phyloP scores from a whole-genome alignment of 2,797 vertebrate genomes.

The Neoniphon sammara region DNA sequence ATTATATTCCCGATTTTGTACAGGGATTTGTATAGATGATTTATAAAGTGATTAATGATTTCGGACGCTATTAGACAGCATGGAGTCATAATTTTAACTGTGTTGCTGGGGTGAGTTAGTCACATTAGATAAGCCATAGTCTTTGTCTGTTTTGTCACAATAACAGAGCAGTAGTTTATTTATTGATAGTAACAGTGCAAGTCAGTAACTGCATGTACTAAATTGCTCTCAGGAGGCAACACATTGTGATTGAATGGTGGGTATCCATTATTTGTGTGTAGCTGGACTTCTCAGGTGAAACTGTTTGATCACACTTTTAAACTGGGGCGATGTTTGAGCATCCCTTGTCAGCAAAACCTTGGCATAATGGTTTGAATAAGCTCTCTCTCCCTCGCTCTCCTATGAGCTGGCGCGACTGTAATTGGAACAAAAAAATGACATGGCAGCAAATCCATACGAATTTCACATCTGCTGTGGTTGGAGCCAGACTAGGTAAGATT shows the following conservation, averaged over 20 bases:
- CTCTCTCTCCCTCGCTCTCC: constrained; percentile 9
- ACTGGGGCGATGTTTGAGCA: constrained; percentile 34
- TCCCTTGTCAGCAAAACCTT: constrained; percentile 49
- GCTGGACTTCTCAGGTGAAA: constrained; percentile 42
- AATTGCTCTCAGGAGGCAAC: constrained; percentile 39
- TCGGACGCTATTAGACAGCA: constrained; percentile 37
- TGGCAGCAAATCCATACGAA: constrained; percentile 62
- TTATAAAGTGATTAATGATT: constrained; percentile 36
- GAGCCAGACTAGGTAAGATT: constrained; percentile 38
- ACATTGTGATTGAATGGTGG: neutral
- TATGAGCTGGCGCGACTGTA: constrained; percentile 29
- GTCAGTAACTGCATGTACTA: constrained; percentile 32
- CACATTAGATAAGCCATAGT: constrained; percentile 1
- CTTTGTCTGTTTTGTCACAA: too few relatives aligned
- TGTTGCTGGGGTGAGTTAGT: neutral
- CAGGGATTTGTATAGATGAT: constrained; percentile 9
- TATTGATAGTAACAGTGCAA: constrained; percentile 6
- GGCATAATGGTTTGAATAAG: constrained; percentile 50
- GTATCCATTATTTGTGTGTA: constrained; percentile 34
- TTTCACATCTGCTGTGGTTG: constrained; percentile 31
- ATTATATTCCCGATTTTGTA: neutral
- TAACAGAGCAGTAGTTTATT: too few relatives aligned
- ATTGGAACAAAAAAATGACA: constrained; percentile 54
- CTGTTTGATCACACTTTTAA: constrained; percentile 30
- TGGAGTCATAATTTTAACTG: too few relatives aligned